Evolutionary conservation across 2,888 invertebrate genomes (phyloP), one percentile per base, ranked within the genome.

Genomic region (Autographa gamma): DNA sequence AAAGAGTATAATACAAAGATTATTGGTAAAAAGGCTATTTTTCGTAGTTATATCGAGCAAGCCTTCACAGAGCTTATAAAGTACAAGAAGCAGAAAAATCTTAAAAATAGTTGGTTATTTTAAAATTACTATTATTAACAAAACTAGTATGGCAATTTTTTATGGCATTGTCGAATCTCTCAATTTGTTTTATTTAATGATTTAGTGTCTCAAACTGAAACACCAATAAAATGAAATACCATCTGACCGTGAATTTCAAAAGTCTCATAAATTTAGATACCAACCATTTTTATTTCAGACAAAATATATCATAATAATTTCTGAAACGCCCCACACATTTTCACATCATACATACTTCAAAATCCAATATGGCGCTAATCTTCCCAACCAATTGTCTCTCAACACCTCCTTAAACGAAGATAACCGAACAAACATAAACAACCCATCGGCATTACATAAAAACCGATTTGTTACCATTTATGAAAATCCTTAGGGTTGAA

Each of bases 391-490:
- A 19, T 56, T 25, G 19, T 25, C 54, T 56, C 19, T 25, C 60
- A 18, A 41, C 60, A 18, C 38, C 25, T 77, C 71, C 66, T 75
- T 65, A 74, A 56, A 61, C 52, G 31, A 38, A 73, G 69, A 82
- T 77, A 76, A 76, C 73, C 73, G 65, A 77, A 74, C 62, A 65
- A 61, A 75, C 69, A 80, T 73, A 74, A 77, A 76, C 74, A 68
- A 52, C 77, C 71, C 65, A 77, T 71, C 60, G 73, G 63, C 68
- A 74, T 73, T 75, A 80, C 72, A 72, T 73, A 77, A 81, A 74
- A 81, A 80, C 70, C 83, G 78, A 84, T 87, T 85, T 85, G 83
- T 88, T 87, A 85, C 83, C 85, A 85, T 86, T 87, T 87, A 88
- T 87, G 84, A 86, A 83, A 83, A 82, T 79, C 77, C 80, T 76